A percentile compares a stretch with the other conserved stretches of the same genome.
phyloP scores from a whole-genome alignment of 2,113 vertebrate genomes.

The Todiramphus chloris region DNA sequence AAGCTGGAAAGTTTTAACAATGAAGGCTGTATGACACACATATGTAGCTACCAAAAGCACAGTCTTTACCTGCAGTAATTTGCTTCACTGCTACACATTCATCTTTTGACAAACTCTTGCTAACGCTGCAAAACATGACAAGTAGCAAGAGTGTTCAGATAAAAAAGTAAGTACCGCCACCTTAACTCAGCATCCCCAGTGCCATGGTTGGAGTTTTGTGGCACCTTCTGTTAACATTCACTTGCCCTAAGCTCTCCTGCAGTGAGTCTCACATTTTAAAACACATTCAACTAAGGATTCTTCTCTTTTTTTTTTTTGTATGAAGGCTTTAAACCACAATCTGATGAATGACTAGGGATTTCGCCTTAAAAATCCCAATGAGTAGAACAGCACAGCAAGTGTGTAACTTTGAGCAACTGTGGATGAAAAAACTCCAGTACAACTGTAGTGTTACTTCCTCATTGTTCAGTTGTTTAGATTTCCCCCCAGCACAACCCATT shows the following conservation, averaged over 20 bases:
- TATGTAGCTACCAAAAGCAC: background rate
- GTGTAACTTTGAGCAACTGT: background rate
- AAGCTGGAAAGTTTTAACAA: background rate
- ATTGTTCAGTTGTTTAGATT: background rate
- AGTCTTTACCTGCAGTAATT: background rate
- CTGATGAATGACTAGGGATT: background rate
- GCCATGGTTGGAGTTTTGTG: background rate
- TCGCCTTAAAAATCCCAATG: background rate
- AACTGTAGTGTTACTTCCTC: background rate
- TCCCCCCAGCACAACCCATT: accelerated
- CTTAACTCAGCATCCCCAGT: background rate
- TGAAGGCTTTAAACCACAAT: background rate
- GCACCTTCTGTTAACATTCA: background rate
- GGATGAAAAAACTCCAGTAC: accelerated
- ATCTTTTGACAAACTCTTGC: background rate
- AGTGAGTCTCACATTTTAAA: background rate
- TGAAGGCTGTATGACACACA: background rate
- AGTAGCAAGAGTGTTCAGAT: background rate
- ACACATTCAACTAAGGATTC: background rate
- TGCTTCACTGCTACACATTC: background rate
- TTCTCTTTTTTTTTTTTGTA: background rate
- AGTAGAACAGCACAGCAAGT: too few species aligned
- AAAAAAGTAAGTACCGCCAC: too few species aligned
- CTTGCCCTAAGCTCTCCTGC: background rate
- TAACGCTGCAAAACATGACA: background rate